Percentiles rank a stretch among this genome's conserved stretches.
Conservation (phyloP, 2,888 invertebrate genomes). For the Drosophila pseudotalamancana region DNA sequence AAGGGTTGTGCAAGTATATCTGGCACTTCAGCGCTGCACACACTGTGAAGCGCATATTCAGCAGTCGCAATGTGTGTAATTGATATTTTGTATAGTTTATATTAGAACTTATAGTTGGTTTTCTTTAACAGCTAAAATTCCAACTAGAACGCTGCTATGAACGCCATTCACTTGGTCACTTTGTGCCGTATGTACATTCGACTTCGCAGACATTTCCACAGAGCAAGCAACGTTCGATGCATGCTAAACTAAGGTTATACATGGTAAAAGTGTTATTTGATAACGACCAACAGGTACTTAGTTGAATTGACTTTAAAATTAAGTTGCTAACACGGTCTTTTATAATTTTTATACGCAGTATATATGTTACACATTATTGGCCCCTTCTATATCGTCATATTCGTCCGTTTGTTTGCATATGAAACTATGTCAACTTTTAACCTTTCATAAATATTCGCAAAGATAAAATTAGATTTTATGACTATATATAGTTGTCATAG, state of each 20-base stretch:
- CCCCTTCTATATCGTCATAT: too few species aligned
- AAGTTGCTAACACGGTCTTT: background rate
- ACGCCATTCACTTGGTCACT: constrained; percentile 56
- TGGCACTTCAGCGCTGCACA: constrained; percentile 90
- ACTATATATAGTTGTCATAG: too few species aligned
- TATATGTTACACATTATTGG: too few species aligned
- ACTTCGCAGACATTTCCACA: constrained; percentile 2
- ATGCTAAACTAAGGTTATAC: constrained; percentile 68
- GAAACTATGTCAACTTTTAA: too few species aligned
- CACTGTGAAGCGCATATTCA: constrained; percentile 90
- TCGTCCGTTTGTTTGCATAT: too few species aligned
- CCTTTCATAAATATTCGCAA: too few species aligned
- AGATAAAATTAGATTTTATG: too few species aligned
- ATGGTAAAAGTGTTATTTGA: constrained; percentile 77
- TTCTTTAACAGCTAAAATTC: constrained; percentile 41
- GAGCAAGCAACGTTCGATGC: constrained; percentile 67
- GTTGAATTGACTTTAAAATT: background rate
- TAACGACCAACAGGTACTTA: constrained; percentile 38
- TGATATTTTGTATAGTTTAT: background rate
- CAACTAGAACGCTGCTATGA: constrained; percentile 73
- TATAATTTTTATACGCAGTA: too few species aligned
- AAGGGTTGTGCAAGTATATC: constrained; percentile 88
- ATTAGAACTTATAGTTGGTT: background rate
- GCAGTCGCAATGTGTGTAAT: constrained; percentile 83
- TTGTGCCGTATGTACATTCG: constrained; percentile 62